Conservation (phyloP, 2,113 vertebrate species). For the Sterna hirundo region DNA sequence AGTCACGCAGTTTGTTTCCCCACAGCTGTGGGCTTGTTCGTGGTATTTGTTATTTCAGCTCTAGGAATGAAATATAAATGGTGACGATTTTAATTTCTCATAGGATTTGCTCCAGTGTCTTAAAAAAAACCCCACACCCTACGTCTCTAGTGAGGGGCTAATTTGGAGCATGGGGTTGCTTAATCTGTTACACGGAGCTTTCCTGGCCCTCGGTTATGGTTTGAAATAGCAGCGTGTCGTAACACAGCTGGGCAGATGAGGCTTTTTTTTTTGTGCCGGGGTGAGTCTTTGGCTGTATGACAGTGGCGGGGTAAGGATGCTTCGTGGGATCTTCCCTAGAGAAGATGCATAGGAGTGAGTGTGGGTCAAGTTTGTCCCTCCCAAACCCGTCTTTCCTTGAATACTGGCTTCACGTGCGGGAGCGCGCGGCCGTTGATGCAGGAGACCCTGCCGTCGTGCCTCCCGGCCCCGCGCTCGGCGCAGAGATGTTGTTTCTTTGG, state of each 20-base stretch:
- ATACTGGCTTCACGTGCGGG: background rate
- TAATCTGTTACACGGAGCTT: background rate
- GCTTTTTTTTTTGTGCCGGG: background rate
- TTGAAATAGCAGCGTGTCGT: background rate
- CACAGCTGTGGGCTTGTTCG: background rate
- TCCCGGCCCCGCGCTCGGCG: background rate
- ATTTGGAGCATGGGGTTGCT: background rate
- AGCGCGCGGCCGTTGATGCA: background rate
- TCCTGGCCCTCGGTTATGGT: background rate
- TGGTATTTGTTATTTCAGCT: background rate
- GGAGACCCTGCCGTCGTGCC: background rate
- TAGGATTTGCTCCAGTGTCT: background rate
- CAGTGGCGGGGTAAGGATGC: background rate
- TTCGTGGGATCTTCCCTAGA: background rate
- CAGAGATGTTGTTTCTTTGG: slow-evolving; percentile 37
- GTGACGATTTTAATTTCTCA: background rate
- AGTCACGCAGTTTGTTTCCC: background rate
- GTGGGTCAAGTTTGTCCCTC: background rate
- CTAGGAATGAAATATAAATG: background rate
- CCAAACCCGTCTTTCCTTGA: background rate
- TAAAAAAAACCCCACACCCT: background rate
- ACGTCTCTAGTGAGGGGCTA: background rate
- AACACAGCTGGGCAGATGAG: background rate
- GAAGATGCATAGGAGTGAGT: background rate
- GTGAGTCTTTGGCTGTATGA: background rate